These are phyloP conservation scores for Schizopygopsis malacanthus DNA, from an alignment of 2,797 vertebrate species.

Conservation along the genomic window DNA sequence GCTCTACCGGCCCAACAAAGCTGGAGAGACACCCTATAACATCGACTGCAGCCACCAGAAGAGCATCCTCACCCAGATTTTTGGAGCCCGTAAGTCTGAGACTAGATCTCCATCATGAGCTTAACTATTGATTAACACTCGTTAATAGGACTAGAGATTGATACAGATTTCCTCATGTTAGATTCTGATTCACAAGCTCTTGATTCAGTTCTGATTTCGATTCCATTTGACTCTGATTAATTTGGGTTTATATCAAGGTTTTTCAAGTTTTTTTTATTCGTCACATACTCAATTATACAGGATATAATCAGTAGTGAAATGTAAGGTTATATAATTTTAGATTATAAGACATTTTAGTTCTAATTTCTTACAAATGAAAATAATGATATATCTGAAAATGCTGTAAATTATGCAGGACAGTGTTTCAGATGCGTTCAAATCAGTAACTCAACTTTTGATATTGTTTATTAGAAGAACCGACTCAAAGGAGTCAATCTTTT, in stretches of 20 bases:
- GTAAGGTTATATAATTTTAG: too few species aligned
- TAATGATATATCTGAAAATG: background rate
- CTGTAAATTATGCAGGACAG: background rate
- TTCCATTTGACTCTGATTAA: background rate
- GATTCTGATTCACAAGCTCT: background rate
- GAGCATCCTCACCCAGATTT: slow-evolving; percentile 90
- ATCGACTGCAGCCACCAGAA: slow-evolving; percentile 91
- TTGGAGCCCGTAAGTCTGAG: slow-evolving; percentile 83
- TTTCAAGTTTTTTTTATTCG: too few species aligned
- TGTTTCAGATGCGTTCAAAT: background rate
- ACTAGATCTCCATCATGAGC: background rate
- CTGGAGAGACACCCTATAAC: slow-evolving; percentile 90
- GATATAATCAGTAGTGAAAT: too few species aligned
- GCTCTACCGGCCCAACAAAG: slow-evolving; percentile 89
- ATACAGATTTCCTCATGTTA: background rate
- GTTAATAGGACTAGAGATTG: background rate
- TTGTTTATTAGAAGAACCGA: background rate
- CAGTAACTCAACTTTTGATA: background rate
- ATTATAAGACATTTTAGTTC: background rate
- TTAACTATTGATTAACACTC: background rate
- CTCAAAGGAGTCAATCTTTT: background rate
- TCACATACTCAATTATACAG: too few species aligned
- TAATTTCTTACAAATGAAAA: background rate
- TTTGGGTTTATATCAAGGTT: background rate
- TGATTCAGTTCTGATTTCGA: background rate